These are phyloP conservation scores for Brachionus rotundiformis DNA, from an alignment of 1,140 invertebrate species.

Conservation along the genomic window DNA sequence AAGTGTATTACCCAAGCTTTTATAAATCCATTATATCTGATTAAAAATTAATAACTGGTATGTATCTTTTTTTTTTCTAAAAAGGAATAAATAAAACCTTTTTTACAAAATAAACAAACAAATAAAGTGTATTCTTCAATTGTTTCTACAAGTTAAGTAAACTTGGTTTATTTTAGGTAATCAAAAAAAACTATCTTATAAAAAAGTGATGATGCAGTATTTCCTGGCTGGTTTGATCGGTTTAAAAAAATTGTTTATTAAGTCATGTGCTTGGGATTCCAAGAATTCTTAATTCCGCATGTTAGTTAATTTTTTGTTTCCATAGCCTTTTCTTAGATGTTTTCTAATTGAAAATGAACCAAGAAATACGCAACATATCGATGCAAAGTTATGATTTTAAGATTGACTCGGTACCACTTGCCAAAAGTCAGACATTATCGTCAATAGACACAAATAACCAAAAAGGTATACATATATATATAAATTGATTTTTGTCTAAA, in stretches of 20 bases:
- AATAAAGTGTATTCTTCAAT: background rate
- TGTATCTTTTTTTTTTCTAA: background rate
- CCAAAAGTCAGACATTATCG: constrained; percentile 27
- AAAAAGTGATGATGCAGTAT: background rate
- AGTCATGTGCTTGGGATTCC: background rate
- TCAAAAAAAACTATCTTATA: background rate
- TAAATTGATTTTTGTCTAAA: no score
- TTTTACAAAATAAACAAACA: background rate
- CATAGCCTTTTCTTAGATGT: background rate
- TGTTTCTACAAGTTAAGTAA: background rate
- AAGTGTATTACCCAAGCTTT: background rate
- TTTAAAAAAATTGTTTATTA: background rate
- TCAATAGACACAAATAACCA: background rate
- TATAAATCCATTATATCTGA: background rate
- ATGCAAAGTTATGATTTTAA: constrained; percentile 26
- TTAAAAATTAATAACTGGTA: background rate
- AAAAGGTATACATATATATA: no score
- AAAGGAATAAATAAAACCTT: constrained; percentile 3
- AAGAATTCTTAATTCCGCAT: background rate
- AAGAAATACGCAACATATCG: constrained; percentile 8
- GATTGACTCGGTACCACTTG: background rate
- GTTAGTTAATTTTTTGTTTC: background rate
- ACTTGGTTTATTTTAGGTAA: background rate
- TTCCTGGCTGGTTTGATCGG: background rate
- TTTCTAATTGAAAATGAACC: background rate